phyloP scores from a whole-genome alignment of 2,113 vertebrate genomes.

The Paramisgurnus dabryanus region DNA sequence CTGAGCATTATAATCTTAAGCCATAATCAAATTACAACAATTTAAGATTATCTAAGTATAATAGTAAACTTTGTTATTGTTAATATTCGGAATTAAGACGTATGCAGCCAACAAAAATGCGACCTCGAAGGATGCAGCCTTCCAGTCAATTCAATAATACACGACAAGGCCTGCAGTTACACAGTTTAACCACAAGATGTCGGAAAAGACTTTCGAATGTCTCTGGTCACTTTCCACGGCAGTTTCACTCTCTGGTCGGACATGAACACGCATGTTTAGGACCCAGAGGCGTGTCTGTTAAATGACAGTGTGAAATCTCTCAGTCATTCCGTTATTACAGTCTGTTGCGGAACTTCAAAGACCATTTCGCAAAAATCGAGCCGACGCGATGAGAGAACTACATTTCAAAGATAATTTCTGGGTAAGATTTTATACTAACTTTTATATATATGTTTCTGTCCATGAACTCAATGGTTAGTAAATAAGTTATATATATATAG shows the following conservation, averaged over 20 bases:
- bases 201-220: slow-evolving; percentile 15
- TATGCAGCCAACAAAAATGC: too few species aligned
- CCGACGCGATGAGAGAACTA: slow-evolving; percentile 76
- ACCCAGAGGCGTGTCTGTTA: not conserved
- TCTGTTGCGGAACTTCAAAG: not conserved
- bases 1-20: too few species aligned
- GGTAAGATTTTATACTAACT: slow-evolving; percentile 69
- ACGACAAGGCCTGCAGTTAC: not conserved
- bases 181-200: slow-evolving; percentile 49
- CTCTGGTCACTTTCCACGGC: not conserved
- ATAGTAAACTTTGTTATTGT: too few species aligned
- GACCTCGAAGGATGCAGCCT: too few species aligned
- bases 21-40: too few species aligned
- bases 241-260: not conserved
- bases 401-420: slow-evolving; percentile 89
- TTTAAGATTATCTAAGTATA: too few species aligned
- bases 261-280: not conserved
- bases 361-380: not conserved
- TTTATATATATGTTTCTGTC: not conserved
- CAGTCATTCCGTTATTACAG: not conserved
- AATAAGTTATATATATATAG: not conserved
- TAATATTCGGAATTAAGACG: too few species aligned
- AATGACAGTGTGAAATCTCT: not conserved
- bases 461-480: not conserved
- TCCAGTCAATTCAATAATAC: too few species aligned